Evolutionary conservation across 2,113 vertebrate genomes (phyloP), one percentile per base, ranked within the genome.

Genomic region (Trematocara zebra): DNA sequence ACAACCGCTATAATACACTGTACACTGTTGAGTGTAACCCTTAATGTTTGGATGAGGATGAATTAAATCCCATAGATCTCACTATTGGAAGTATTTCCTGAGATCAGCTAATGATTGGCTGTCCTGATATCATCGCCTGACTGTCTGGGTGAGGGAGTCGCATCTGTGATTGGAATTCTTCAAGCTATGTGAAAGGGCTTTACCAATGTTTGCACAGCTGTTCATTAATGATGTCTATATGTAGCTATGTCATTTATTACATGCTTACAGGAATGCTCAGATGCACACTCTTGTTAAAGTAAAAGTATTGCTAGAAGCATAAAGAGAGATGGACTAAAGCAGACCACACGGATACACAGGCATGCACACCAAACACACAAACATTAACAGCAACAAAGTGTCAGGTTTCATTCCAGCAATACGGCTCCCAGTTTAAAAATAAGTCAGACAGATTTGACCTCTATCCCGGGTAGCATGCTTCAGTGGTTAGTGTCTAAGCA

Each of bases 351-450:
- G 44, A 33, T 52, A 47, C 51, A 72, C 33, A 79, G 23, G 20
- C 79, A 56, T 56, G 64, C 47, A 72, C 47, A 26, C 78, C 20
- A 76, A 61, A 54, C 72, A 82, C 85, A 78, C 12, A 53, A 53
- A 28, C 52, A 64, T 35, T 67, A 76, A 93, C 81, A 88, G 93
- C 78, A 85, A 93, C 87, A 88, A 67, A 87, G 94, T 89, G 85
- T 96, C 91, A 23, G 14, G 80, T 96, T 96, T 91, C 96, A 44
- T 80, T 92, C 90, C 92, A 91, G 86, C 76, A 84, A 91, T 89
- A 80, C 35, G 2, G 84, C 87, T 85, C 64, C 78, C 17, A 8
- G 87, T 92, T 93, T 95, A 95, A 94, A 95, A 94, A 96, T 96
- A 95, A 88, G 47, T 31, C 40, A 37, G 47, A 47, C 67, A 52